Percentiles rank a stretch among this genome's conserved stretches.
phyloP scores from a whole-genome alignment of 2,888 invertebrate species.

The Phorcus lineatus region DNA sequence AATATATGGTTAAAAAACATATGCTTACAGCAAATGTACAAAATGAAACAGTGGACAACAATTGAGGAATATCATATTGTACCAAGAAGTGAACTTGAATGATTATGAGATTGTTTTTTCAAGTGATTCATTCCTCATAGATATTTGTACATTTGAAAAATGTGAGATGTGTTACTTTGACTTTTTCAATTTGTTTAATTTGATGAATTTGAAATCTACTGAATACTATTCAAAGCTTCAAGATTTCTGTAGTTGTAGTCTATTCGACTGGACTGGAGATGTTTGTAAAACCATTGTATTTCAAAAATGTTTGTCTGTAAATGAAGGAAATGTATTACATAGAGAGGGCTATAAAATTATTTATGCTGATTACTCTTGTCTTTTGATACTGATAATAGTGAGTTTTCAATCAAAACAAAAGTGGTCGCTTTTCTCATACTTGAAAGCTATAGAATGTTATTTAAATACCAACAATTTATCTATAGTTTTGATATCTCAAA shows the following conservation, averaged over 20 bases:
- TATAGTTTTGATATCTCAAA: slow-evolving; percentile 5
- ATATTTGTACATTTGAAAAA: too few relatives aligned
- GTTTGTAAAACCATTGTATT: not conserved
- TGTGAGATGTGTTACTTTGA: not conserved
- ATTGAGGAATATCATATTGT: too few relatives aligned
- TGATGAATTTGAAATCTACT: too few relatives aligned
- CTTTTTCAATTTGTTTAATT: too few relatives aligned
- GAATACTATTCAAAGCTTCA: too few relatives aligned
- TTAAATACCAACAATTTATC: not conserved
- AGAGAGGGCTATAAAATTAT: not conserved
- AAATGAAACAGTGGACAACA: too few relatives aligned
- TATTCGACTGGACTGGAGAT: not conserved
- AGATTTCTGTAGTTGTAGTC: too few relatives aligned
- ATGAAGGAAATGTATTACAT: slow-evolving; percentile 3
- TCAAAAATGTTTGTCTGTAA: slow-evolving; percentile 8
- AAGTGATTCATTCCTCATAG: too few relatives aligned
- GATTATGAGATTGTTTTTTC: too few relatives aligned
- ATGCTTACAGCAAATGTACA: too few relatives aligned
- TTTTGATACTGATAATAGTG: not conserved
- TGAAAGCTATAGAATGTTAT: not conserved
- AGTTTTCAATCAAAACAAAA: slow-evolving; percentile 14
- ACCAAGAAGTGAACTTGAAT: too few relatives aligned
- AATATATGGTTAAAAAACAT: not conserved
- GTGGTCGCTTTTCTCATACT: not conserved
- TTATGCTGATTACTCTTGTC: not conserved